Conservation (phyloP, 2,113 vertebrate species). For the Atherinomorus stipes region DNA sequence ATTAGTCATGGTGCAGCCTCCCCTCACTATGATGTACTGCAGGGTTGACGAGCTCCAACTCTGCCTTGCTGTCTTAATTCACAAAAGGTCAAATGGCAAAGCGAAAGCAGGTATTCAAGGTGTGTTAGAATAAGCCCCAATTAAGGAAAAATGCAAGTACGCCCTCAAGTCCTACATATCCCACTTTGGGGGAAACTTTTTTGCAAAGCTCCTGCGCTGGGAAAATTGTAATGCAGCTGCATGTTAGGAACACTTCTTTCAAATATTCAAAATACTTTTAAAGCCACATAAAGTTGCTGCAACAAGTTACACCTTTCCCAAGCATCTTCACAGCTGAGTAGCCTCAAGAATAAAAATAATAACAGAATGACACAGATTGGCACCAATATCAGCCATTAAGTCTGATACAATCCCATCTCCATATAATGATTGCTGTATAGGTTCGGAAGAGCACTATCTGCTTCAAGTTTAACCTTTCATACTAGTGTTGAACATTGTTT, state of each 20-base stretch:
- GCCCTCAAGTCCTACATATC: conserved; percentile 63
- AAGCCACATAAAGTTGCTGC: neutral
- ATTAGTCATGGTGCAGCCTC: conserved; percentile 78
- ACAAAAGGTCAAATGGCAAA: conserved; percentile 77
- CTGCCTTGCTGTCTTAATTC: conserved; percentile 70
- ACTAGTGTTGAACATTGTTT: neutral
- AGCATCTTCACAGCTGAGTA: neutral
- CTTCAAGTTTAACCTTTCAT: neutral
- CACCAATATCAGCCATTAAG: neutral
- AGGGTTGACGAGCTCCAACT: conserved; percentile 63
- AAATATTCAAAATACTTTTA: neutral
- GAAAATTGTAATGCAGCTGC: conserved; percentile 20
- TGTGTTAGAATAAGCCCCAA: conserved; percentile 75
- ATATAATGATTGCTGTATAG: neutral
- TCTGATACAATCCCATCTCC: neutral
- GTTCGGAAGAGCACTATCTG: neutral
- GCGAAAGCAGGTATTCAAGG: conserved; percentile 76
- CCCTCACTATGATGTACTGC: conserved; percentile 59
- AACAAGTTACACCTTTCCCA: neutral
- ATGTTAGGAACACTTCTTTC: conserved; percentile 3
- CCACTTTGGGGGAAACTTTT: conserved; percentile 54
- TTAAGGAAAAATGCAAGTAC: conserved; percentile 75
- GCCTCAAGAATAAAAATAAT: neutral
- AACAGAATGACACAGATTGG: too few relatives aligned
- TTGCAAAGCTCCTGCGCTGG: conserved; percentile 38